Conservation (phyloP, 2,113 vertebrate species). For the Athene cunicularia region DNA sequence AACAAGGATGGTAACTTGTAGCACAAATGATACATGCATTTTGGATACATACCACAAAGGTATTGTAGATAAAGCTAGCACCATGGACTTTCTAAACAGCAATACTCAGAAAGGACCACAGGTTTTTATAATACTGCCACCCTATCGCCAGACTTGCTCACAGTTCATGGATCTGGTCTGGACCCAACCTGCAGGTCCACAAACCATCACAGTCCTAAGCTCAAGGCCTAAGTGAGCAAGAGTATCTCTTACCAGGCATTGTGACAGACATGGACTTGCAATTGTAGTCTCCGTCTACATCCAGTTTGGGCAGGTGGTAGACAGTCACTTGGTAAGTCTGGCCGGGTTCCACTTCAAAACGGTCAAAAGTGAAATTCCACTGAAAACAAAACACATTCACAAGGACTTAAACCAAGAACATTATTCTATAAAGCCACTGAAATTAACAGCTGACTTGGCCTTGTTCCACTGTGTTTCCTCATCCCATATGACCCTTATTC, state of each 20-base stretch:
- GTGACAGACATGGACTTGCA: constrained; percentile 29
- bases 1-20: not conserved
- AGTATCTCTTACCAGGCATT: constrained; percentile 70
- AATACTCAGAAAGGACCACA: not conserved
- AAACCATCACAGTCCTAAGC: not conserved
- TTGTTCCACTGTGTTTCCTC: not conserved
- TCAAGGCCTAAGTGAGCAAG: not conserved
- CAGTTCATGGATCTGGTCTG: not conserved
- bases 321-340: constrained; percentile 77
- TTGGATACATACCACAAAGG: not conserved
- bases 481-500: not conserved
- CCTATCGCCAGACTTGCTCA: not conserved
- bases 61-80: not conserved
- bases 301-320: constrained; percentile 78
- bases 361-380: constrained; percentile 79
- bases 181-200: not conserved
- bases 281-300: constrained; percentile 69
- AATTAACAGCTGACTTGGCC: not conserved
- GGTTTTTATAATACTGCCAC: not conserved
- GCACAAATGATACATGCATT: not conserved
- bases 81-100: not conserved
- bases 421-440: not conserved
- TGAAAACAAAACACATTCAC: constrained; percentile 41
- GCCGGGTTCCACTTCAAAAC: constrained; percentile 78
- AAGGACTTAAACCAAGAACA: not conserved